A percentile compares a stretch with the other conserved stretches of the same genome.
Conservation (phyloP, 2,888 invertebrate species). For the Diarsia brunnea region DNA sequence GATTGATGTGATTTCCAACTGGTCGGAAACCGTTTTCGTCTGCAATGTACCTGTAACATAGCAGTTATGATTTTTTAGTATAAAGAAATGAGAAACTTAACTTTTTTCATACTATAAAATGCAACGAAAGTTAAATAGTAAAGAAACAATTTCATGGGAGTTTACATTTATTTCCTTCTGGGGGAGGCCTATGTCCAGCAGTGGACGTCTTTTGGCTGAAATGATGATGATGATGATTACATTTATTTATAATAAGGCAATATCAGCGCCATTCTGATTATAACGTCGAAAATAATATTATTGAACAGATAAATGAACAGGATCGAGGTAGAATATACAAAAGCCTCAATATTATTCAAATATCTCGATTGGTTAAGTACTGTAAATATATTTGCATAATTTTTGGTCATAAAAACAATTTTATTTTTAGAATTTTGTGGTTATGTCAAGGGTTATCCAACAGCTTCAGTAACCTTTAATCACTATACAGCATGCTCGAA, state of each 20-base stretch:
- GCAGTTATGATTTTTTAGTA: neutral
- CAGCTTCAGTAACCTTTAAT: conserved; percentile 12
- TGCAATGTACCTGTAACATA: conserved; percentile 90
- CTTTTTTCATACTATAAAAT: neutral
- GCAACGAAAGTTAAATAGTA: neutral
- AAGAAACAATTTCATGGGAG: neutral
- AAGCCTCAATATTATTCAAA: neutral
- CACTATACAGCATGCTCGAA: conserved; percentile 32
- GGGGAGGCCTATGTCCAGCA: no score
- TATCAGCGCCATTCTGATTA: neutral
- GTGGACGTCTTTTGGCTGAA: no score
- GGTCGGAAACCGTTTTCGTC: conserved; percentile 94
- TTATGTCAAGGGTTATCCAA: conserved; percentile 14
- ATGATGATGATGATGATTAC: no score
- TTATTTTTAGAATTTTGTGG: neutral
- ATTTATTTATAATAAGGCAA: neutral
- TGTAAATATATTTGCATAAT: neutral
- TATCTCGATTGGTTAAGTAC: neutral
- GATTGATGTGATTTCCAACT: conserved; percentile 92
- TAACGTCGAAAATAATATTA: neutral
- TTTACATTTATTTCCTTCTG: no score
- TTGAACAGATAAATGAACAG: neutral
- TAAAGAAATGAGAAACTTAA: neutral
- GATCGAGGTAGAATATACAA: neutral
- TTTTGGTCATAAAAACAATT: neutral